These are phyloP conservation scores for Ptychodera flava DNA, from an alignment of 35 echinoderm and acorn worm genomes.

Conservation along the genomic window DNA sequence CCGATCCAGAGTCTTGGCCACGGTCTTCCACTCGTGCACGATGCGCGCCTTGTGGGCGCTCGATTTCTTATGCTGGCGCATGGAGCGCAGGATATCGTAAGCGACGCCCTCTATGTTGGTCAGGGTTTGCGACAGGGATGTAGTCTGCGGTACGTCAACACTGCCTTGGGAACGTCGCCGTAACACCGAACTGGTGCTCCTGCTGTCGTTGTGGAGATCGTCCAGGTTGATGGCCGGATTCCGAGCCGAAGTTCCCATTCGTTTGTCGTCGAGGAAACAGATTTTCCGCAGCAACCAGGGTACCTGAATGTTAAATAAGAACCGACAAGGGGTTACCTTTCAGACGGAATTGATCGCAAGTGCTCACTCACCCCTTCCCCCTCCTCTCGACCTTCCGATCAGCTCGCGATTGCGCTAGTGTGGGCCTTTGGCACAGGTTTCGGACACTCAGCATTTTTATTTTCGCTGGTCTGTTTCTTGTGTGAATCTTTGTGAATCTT, in stretches of 20 bases:
- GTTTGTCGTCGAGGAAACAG: neutral
- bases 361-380: no score
- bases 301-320: no score
- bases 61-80: neutral
- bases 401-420: no score
- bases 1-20: neutral
- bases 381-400: no score
- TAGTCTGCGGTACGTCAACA: neutral
- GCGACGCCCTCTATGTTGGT: neutral
- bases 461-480: no score
- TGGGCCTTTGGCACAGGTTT: no score
- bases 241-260: neutral
- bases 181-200: neutral
- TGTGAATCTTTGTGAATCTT: no score
- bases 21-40: neutral
- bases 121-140: neutral
- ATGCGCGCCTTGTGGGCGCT: neutral
- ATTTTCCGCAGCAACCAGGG: neutral
- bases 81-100: neutral
- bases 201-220: neutral
- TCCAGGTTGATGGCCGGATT: neutral
- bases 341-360: no score
- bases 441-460: no score
- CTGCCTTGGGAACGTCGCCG: neutral
- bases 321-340: no score